Percentiles rank a stretch among this genome's conserved stretches.
These are phyloP conservation scores for Heliothis subflexa DNA, from an alignment of 1,140 invertebrate genomes.

Conservation along the genomic window DNA sequence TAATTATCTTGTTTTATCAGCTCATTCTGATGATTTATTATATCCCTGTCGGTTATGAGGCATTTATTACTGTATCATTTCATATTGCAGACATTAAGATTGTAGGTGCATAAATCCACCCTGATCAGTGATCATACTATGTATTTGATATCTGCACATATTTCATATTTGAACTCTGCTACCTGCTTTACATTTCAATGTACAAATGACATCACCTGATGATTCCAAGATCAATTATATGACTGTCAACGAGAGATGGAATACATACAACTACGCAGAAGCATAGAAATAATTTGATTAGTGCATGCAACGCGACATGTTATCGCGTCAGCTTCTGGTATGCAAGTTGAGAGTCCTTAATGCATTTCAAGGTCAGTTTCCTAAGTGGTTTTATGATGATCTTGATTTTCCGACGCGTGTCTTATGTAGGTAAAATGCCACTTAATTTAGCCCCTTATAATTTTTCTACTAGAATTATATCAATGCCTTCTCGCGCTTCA, in stretches of 20 bases:
- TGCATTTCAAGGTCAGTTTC: conserved; percentile 1
- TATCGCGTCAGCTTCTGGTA: conserved; percentile 4
- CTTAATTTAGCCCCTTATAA: no score
- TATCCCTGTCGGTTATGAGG: neutral
- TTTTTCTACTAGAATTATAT: no score
- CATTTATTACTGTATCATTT: conserved; percentile 6
- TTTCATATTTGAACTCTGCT: no score
- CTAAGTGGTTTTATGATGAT: neutral
- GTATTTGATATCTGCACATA: no score
- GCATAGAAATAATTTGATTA: conserved; percentile 19
- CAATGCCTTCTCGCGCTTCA: no score
- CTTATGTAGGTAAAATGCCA: no score
- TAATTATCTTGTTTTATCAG: neutral
- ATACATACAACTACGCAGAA: conserved; percentile 14
- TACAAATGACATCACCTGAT: conserved; percentile 7
- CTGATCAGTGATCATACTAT: neutral
- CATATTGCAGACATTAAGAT: neutral
- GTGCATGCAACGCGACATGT: conserved; percentile 7
- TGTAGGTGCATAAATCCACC: neutral
- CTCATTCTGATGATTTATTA: neutral
- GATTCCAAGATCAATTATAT: neutral
- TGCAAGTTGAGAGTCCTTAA: conserved; percentile 13
- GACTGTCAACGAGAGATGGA: neutral
- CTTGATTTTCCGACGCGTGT: neutral
- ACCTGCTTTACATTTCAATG: neutral